Evolutionary conservation across 2,113 vertebrate species (phyloP), one percentile per base, ranked within the genome.

Genomic region (Catharus fuscescens): DNA sequence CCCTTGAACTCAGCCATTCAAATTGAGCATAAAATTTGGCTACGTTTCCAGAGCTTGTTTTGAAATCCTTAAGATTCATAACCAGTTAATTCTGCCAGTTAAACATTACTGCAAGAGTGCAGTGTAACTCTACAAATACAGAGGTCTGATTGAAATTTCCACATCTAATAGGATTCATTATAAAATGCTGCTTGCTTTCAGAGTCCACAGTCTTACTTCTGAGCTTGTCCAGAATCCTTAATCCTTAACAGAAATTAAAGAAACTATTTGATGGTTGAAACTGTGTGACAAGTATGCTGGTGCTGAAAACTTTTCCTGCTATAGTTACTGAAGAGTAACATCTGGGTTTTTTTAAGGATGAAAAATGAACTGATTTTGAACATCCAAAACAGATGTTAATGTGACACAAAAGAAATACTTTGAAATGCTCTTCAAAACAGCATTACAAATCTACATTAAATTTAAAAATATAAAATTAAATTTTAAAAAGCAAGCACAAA

Each of bases 91-190:
- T 80, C 59, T 92, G 69, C 44, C 53, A 69, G 82, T 80, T 80
- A 72, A 90, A 76, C 44, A 59, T 14, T 32, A 19, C 53, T 77
- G 38, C 62, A 79, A 38, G 34, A 72, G 38, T 36, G 23, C 40
- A 45, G 50, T 5, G 17, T 48, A 93, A 45, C 77, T 83, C 66
- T 44, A 24, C 83, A 88, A 82, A 76, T 54, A 89, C 8, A 84
- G 60, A 69, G 50, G 62, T 67, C 62, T 91, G 77, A 90, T 77
- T 80, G 78, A 80, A 90, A 73, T 67, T 90, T 90, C 60, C 73
- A 90, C 45, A 26, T 65, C 73, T 93, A 80, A 87, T 32, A 61
- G 56, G n/a, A 87, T 90, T 80, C 54, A 89, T 87, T 90, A 93
- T 21, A 73, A 93, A 86, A 86, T 28, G 18, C 32, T 80, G 40